A percentile compares a stretch with the other conserved stretches of the same genome.
These are phyloP conservation scores for Monodelphis domestica DNA, from an alignment of 2,797 vertebrate species.

Conservation along the genomic window DNA sequence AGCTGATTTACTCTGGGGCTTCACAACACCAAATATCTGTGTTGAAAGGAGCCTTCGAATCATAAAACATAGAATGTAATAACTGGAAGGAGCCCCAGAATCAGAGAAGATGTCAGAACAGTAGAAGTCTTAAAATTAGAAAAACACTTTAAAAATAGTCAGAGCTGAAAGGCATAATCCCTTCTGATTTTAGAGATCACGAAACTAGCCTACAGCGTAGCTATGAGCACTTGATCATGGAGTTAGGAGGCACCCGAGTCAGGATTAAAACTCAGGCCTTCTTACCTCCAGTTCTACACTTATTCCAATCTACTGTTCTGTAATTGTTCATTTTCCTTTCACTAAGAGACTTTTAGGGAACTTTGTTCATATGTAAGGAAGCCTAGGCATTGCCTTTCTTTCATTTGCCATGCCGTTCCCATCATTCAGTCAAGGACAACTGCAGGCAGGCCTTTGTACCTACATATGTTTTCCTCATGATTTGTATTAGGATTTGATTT, in stretches of 20 bases:
- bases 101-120: background rate
- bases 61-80: background rate
- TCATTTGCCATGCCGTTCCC: conserved; percentile 38
- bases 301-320: background rate
- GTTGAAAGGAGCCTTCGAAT: background rate
- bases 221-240: background rate
- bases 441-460: conserved; percentile 43
- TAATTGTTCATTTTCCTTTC: conserved; percentile 62
- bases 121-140: background rate
- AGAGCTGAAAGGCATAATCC: background rate
- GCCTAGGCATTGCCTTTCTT: background rate
- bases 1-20: conserved; percentile 57
- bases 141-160: background rate
- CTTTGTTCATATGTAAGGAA: conserved; percentile 61
- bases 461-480: conserved; percentile 55
- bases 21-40: background rate
- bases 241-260: background rate
- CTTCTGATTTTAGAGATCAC: background rate
- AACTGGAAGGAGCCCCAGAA: background rate
- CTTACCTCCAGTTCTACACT: background rate
- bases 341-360: conserved; percentile 59
- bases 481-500: conserved; percentile 73
- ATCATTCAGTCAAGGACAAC: conserved; percentile 69
- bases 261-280: background rate
- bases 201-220: background rate